A percentile compares a stretch with the other conserved stretches of the same genome.
Evolutionary conservation across 2,113 vertebrate species (phyloP).

Genomic region (Martes martes): DNA sequence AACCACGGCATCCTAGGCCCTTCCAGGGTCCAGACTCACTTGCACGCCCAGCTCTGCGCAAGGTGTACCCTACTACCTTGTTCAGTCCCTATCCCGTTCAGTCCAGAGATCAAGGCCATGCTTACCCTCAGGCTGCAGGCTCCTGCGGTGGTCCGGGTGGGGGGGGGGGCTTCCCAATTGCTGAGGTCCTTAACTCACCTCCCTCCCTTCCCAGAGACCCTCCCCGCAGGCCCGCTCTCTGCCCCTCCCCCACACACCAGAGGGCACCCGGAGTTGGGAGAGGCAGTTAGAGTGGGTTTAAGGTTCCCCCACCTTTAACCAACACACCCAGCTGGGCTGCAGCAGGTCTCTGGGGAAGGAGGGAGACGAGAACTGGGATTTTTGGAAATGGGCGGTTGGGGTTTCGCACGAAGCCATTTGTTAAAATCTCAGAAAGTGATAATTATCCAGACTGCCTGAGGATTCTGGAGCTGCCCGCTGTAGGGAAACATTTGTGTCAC

Average conservation of each 20-base stretch:
- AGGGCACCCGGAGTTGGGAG: slow-evolving; percentile 37
- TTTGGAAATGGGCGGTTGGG: slow-evolving; percentile 9
- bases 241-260: not conserved
- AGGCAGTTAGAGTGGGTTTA: not conserved
- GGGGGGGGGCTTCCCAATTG: not conserved
- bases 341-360: slow-evolving; percentile 54
- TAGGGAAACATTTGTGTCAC: slow-evolving; percentile 75
- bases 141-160: too few species aligned
- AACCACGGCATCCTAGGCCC: not conserved
- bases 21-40: not conserved
- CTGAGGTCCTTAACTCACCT: not conserved
- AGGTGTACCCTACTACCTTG: too few species aligned
- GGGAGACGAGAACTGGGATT: not conserved
- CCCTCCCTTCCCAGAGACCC: not conserved
- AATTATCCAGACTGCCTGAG: slow-evolving; percentile 76
- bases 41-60: not conserved
- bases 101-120: too few species aligned
- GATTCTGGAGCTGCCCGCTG: slow-evolving; percentile 19
- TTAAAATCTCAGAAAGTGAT: slow-evolving; percentile 81
- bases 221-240: not conserved
- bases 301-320: not conserved
- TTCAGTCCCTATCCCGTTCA: too few species aligned
- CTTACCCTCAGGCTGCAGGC: too few species aligned
- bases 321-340: not conserved
- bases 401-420: slow-evolving; percentile 65